These are phyloP conservation scores for Actias luna DNA, from an alignment of 2,888 invertebrate species.

Conservation along the genomic window DNA sequence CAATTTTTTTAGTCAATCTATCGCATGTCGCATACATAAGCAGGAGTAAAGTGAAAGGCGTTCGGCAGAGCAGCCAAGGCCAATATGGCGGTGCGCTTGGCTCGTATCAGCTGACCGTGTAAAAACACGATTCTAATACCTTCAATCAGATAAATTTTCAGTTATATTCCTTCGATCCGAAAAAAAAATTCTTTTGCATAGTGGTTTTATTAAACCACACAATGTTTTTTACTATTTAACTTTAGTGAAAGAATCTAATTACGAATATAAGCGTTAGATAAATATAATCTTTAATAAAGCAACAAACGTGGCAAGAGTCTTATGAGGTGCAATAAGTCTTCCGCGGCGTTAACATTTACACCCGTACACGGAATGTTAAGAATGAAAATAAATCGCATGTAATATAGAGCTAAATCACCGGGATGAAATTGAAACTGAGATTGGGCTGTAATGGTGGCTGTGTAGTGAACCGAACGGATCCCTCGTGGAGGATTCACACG, in stretches of 20 bases:
- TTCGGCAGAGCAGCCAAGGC: no score
- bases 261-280: not conserved
- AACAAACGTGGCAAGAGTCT: slow-evolving; percentile 44
- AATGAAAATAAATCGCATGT: slow-evolving; percentile 64
- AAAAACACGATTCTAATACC: no score
- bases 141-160: no score
- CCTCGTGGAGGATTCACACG: slow-evolving; percentile 23
- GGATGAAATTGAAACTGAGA: slow-evolving; percentile 64
- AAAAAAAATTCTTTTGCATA: no score
- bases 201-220: no score
- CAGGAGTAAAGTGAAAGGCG: no score
- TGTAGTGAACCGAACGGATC: slow-evolving; percentile 41
- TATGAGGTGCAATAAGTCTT: slow-evolving; percentile 48
- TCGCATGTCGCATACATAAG: no score
- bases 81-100: no score
- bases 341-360: slow-evolving; percentile 47
- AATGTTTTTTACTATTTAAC: not conserved
- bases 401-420: slow-evolving; percentile 56
- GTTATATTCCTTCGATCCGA: no score
- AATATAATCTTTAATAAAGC: slow-evolving; percentile 22
- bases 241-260: not conserved
- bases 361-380: slow-evolving; percentile 44
- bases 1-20: no score
- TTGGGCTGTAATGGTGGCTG: slow-evolving; percentile 40
- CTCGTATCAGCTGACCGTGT: no score